A percentile compares a stretch with the other conserved stretches of the same genome.
Conservation (phyloP, 1,140 invertebrate genomes). For the Potamilus streckersoni region DNA sequence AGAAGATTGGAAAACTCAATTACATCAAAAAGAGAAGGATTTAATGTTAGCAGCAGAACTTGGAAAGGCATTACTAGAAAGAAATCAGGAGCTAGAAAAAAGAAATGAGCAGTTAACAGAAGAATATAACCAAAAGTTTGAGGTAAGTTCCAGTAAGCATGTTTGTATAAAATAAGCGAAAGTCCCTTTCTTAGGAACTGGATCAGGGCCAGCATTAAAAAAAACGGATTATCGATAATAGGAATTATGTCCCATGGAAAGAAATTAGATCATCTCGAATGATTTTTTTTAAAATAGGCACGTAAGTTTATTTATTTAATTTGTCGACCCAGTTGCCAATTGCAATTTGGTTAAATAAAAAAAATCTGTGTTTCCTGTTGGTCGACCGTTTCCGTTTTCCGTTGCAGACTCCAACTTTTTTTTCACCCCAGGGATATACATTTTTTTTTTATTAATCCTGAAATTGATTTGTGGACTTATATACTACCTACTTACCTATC, state of each 20-base stretch:
- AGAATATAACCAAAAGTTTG: slow-evolving; percentile 91
- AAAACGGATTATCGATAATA: neutral
- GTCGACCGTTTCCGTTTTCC: too few relatives aligned
- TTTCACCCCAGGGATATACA: too few relatives aligned
- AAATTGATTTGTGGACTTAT: too few relatives aligned
- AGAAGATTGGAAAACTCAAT: slow-evolving; percentile 82
- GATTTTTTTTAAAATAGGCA: too few relatives aligned
- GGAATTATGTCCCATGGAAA: neutral
- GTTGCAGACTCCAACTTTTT: too few relatives aligned
- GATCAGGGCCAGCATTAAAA: neutral
- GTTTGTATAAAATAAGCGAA: neutral
- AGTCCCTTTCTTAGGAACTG: neutral
- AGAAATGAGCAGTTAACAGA: slow-evolving; percentile 87
- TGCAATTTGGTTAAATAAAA: too few relatives aligned
- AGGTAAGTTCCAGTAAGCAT: slow-evolving; percentile 76
- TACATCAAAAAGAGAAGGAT: slow-evolving; percentile 93
- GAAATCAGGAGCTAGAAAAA: slow-evolving; percentile 86
- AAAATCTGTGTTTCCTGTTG: too few relatives aligned
- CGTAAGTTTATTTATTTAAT: too few relatives aligned
- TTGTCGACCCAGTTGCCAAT: too few relatives aligned
- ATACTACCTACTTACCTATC: too few relatives aligned
- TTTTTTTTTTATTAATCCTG: too few relatives aligned
- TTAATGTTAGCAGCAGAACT: slow-evolving; percentile 92
- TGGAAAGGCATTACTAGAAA: slow-evolving; percentile 93
- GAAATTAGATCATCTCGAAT: neutral